Conservation (phyloP, 2,797 vertebrate genomes). For the Mus spretus region DNA sequence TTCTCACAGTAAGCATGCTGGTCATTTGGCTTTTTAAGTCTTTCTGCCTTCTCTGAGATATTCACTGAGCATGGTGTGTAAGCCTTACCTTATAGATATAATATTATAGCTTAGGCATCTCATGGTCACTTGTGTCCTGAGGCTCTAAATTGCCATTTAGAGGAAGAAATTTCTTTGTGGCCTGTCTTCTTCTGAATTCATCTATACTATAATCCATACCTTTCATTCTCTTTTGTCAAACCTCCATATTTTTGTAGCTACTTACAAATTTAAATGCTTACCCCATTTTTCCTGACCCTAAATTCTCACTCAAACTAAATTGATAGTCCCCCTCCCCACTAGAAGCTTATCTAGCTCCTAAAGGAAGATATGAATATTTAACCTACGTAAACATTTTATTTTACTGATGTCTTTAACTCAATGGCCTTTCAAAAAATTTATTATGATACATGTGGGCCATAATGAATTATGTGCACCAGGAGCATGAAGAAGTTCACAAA, state of each 20-base stretch:
- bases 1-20: not conserved
- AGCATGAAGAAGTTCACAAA: too few species aligned
- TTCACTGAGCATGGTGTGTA: not conserved
- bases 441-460: not conserved
- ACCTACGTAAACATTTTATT: not conserved
- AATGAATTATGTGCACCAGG: not conserved
- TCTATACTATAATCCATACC: not conserved
- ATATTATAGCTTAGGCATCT: not conserved
- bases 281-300: not conserved
- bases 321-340: not conserved
- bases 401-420: not conserved
- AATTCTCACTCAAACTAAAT: not conserved
- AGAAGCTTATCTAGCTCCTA: not conserved
- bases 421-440: not conserved
- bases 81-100: not conserved
- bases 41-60: not conserved
- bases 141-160: not conserved
- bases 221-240: not conserved
- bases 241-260: not conserved
- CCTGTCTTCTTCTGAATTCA: not conserved
- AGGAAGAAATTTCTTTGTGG: not conserved
- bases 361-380: not conserved
- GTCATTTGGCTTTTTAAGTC: not conserved
- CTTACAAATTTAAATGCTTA: not conserved
- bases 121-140: not conserved